Base-by-base conservation (phyloP, 2,113 vertebrate species). In the Rhombomys opimus region DNA sequence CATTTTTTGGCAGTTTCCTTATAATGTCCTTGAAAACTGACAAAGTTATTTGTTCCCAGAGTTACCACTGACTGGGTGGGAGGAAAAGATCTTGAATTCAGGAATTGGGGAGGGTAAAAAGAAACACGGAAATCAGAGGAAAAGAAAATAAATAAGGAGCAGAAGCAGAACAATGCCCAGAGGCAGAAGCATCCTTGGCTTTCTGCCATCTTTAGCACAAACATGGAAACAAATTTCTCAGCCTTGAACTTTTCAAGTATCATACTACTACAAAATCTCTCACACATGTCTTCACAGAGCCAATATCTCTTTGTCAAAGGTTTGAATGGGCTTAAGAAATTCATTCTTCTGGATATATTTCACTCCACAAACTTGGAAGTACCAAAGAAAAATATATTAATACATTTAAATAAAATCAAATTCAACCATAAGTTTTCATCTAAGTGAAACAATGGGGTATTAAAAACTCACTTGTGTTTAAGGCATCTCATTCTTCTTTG, bases 341-440 rank as follows among this genome's bases (percentile, higher is more conserved):
- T 50, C 6, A 54, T 32, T 82, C 85, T 77, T 0, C 0, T 59
- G 4, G 1, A 23, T 59, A 20, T 46, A 22, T 86, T 73, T 92
- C 7, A 54, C 14, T 30, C 15, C 5, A 73, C 1, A 84, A 84
- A 90, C 4, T 54, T 63, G 11, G 3, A 46, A 38, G 7, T 75
- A 11, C 85, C 12, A 75, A 80, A 5, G 93, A 86, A 84, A 41
- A 2, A 35, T 14, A 41, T 17, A 27, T 63, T 80, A 41, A 2
- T 86, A 61, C 11, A 78, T 85, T 78, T 85, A 46, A 97, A 59
- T 93, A 41, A 70, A 90, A 72, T 90, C 32, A 77, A 84, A 72
- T 72, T 15, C 57, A 22, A 61, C 14, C 52, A n/a, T 61, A 22
- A 25, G 17, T 76, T 13, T 76, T 65, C 13, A 61, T 78, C 1